These are phyloP conservation scores for Mythimna ferrago DNA, from an alignment of 2,888 invertebrate species.

Conservation along the genomic window DNA sequence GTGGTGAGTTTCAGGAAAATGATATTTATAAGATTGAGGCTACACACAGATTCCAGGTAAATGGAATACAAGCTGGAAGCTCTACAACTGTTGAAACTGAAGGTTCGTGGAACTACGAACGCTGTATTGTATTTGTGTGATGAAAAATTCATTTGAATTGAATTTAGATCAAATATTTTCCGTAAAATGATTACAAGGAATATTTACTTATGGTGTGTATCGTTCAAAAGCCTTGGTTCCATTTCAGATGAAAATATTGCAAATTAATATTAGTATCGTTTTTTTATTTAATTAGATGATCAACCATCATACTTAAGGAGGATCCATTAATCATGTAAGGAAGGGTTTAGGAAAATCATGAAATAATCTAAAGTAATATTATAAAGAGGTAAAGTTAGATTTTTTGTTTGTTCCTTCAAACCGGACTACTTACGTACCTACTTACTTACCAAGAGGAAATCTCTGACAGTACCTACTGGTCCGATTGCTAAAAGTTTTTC, in stretches of 20 bases:
- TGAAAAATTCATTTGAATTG: background rate
- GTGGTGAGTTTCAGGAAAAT: slow-evolving; percentile 9
- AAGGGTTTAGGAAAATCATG: no score
- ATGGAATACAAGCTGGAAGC: background rate
- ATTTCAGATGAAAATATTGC: background rate
- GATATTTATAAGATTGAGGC: background rate
- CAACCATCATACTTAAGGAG: no score
- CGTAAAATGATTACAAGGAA: background rate
- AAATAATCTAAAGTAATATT: no score
- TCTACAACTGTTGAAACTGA: background rate
- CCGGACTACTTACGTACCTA: no score
- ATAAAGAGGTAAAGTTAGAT: no score
- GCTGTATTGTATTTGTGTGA: background rate
- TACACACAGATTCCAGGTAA: background rate
- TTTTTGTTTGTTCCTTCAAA: no score
- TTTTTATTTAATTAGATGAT: no score
- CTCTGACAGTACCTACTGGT: no score
- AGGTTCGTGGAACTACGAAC: slow-evolving; percentile 12
- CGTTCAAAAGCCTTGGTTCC: background rate
- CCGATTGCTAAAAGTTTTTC: no score
- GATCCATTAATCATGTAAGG: no score
- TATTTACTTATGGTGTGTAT: background rate
- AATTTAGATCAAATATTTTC: background rate
- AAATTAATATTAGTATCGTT: background rate
- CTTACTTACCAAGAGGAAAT: no score